Evolutionary conservation across 2,113 vertebrate genomes (phyloP).

Genomic region (Tachysurus fulvidraco): DNA sequence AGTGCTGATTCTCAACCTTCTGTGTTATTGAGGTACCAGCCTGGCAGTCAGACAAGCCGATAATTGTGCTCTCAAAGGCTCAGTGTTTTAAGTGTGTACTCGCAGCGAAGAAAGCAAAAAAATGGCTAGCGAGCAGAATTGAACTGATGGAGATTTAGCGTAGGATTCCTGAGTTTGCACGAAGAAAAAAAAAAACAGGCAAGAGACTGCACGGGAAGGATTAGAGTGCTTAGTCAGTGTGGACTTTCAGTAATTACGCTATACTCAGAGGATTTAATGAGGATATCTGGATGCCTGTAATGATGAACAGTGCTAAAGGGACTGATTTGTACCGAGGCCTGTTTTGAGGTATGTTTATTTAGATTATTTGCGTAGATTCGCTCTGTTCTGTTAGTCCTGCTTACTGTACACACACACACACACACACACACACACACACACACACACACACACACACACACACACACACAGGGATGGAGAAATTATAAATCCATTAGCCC

Average conservation of each 20-base stretch:
- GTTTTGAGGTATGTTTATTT: background rate
- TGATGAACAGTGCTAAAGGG: constrained; percentile 3
- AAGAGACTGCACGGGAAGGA: background rate
- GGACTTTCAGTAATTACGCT: background rate
- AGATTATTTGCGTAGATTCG: background rate
- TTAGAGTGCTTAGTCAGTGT: constrained; percentile 19
- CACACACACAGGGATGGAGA: background rate
- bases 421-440: background rate
- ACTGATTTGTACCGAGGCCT: background rate
- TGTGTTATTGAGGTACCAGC: background rate
- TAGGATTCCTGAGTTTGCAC: background rate
- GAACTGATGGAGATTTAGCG: constrained; percentile 3
- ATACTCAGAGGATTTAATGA: constrained; percentile 22
- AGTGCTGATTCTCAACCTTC: constrained; percentile 34
- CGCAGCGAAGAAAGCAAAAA: background rate
- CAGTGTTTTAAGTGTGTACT: background rate
- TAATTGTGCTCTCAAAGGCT: background rate
- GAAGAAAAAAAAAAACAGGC: background rate
- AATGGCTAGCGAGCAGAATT: background rate
- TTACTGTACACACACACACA: background rate
- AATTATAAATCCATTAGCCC: background rate
- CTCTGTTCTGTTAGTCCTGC: background rate
- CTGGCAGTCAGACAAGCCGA: constrained; percentile 4
- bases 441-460: background rate
- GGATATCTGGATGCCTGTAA: constrained; percentile 19